Percentiles rank a stretch among this genome's conserved stretches.
These are phyloP conservation scores for Drosophila anceps DNA, from an alignment of 2,888 invertebrate species.

Conservation along the genomic window DNA sequence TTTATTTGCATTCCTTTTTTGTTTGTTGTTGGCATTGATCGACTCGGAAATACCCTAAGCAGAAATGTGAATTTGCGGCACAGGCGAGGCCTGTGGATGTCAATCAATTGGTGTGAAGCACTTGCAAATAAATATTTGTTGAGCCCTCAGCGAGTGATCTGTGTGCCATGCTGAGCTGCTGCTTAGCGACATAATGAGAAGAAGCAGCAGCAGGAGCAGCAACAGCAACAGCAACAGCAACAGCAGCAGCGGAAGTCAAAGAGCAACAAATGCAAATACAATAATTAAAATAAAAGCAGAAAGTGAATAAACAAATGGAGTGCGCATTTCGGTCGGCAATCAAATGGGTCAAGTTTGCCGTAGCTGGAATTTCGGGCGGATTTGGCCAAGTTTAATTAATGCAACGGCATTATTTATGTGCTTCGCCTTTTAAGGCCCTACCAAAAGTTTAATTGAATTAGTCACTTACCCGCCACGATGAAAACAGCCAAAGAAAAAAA, in stretches of 20 bases:
- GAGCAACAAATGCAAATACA: conserved; percentile 64
- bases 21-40: not conserved
- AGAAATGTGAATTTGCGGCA: no score
- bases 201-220: conserved; percentile 1
- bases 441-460: conserved; percentile 69
- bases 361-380: conserved; percentile 23
- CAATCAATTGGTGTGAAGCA: not conserved
- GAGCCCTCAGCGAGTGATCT: not conserved
- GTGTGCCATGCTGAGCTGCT: not conserved
- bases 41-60: conserved; percentile 12
- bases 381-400: conserved; percentile 65
- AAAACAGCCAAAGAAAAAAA: not conserved
- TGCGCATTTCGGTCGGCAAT: conserved; percentile 14
- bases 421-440: conserved; percentile 45
- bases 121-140: not conserved
- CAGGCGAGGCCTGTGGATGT: no score
- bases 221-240: no score
- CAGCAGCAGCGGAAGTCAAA: no score
- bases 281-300: conserved; percentile 67
- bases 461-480: conserved; percentile 49
- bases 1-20: conserved; percentile 32
- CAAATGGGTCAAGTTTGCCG: conserved; percentile 14
- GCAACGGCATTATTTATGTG: conserved; percentile 70
- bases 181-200: not conserved
- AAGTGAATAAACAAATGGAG: conserved; percentile 64